Percentiles rank a stretch among this genome's conserved stretches.
Conservation (phyloP, 2,113 vertebrate genomes). For the Eurystomus gularis region DNA sequence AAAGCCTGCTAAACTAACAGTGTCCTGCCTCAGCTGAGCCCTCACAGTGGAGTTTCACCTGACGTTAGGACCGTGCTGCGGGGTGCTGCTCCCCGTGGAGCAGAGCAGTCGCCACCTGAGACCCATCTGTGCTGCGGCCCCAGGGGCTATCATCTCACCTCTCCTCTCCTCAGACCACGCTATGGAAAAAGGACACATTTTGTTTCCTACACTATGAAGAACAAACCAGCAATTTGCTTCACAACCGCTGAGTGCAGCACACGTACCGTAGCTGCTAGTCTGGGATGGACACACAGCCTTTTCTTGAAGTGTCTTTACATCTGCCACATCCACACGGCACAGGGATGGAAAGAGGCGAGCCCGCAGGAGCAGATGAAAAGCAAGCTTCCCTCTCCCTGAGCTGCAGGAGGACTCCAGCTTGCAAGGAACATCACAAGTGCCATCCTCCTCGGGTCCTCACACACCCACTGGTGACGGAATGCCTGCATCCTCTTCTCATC, state of each 20-base stretch:
- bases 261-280: not conserved
- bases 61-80: rapidly evolving
- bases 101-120: not conserved
- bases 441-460: rapidly evolving
- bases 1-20: not conserved
- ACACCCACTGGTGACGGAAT: rapidly evolving
- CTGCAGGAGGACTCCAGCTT: not conserved
- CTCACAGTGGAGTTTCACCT: not conserved
- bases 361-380: rapidly evolving
- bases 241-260: not conserved
- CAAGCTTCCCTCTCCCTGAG: not conserved
- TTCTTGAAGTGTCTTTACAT: not conserved
- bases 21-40: rapidly evolving
- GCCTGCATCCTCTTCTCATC: not conserved
- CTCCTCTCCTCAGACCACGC: not conserved
- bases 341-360: not conserved
- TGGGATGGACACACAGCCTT: not conserved
- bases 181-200: not conserved
- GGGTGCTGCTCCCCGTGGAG: not conserved
- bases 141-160: not conserved
- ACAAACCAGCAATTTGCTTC: rapidly evolving
- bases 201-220: rapidly evolving
- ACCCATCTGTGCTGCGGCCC: not conserved
- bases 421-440: not conserved
- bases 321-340: not conserved